These are phyloP conservation scores for Gibbula magus DNA, from an alignment of 2,888 invertebrate genomes.

Conservation along the genomic window DNA sequence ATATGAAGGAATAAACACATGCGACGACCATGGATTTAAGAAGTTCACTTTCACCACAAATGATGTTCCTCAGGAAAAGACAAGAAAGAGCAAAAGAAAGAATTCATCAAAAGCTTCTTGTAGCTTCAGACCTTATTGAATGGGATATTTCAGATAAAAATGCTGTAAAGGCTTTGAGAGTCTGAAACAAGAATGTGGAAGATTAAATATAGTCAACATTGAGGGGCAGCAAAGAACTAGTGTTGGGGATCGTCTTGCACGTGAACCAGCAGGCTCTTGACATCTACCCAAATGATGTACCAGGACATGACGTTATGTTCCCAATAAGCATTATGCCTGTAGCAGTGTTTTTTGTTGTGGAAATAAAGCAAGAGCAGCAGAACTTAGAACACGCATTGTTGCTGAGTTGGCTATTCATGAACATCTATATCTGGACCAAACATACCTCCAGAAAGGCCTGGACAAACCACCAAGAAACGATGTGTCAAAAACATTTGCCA, in stretches of 20 bases:
- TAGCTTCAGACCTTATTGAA: not conserved
- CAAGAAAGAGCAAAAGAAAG: not conserved
- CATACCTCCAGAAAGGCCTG: not conserved
- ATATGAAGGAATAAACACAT: conserved; percentile 23
- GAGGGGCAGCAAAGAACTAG: not conserved
- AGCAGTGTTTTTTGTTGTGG: conserved; percentile 30
- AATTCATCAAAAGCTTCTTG: not conserved
- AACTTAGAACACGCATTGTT: conserved; percentile 35
- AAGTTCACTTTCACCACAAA: conserved; percentile 17
- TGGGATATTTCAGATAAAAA: not conserved
- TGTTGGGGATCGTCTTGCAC: not conserved
- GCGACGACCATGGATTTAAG: conserved; percentile 21
- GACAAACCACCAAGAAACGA: not conserved
- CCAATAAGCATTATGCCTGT: conserved; percentile 18
- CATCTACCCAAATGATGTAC: conserved; percentile 32
- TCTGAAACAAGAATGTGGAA: conserved; percentile 11
- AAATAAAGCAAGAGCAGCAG: conserved; percentile 2
- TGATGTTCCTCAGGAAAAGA: not conserved
- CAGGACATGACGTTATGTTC: conserved; percentile 5
- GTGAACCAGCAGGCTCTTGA: conserved; percentile 32
- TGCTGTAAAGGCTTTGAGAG: conserved; percentile 18
- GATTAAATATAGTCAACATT: not conserved
- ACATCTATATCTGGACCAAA: conserved; percentile 25
- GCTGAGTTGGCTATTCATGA: conserved; percentile 26
- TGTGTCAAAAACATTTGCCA: conserved; percentile 29